Evolutionary conservation across 1,140 invertebrate genomes (phyloP), one percentile per base, ranked within the genome.

Genomic region (Rhagoletis zephyria): DNA sequence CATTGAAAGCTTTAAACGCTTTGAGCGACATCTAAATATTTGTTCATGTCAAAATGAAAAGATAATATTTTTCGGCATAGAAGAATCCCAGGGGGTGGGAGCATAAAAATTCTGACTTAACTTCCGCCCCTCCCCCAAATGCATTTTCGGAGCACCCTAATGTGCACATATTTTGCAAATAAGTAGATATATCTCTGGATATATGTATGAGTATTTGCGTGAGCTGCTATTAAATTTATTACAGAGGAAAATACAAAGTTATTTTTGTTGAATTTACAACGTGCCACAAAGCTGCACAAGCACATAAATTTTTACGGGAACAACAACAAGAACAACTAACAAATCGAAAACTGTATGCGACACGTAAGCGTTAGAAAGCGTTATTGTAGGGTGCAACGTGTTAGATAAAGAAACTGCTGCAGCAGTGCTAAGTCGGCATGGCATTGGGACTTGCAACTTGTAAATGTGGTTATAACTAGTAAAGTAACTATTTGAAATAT

Each of bases 401-500:
- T 45, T 48, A 3, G 74, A 19, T 81, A 81, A 51, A 81, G 74
- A 16, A 56, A 51, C 4, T 19, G 40, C 4, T 16, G 70, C 14
- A 48, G 40, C 3, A 4, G 4, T 2, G n/a, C 63, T 7, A 67
- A 42, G 19, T 0, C 19, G 64, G 19, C 9, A 30, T 40, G 30
- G 64, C 67, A 45, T 42, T 74, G 67, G 42, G 67, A 45, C 42
- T 74, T 74, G 67, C 45, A 81, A 81, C 74, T 81, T 81, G 48
- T 81, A 56, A 81, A 51, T 81, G 74, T 81, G 74, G 74, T 81
- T 81, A 81, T 81, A 19, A 30, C 30, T 30, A 30, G 74, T 56
- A 48, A 81, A 56, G 45, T 81, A 81, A 81, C 42, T 81, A 81
- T 81, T 81, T 81, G 74, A 81, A 81, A 81, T 81, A 81, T 81